Conservation (phyloP, 2,888 invertebrate species). For the Idaea aversata region DNA sequence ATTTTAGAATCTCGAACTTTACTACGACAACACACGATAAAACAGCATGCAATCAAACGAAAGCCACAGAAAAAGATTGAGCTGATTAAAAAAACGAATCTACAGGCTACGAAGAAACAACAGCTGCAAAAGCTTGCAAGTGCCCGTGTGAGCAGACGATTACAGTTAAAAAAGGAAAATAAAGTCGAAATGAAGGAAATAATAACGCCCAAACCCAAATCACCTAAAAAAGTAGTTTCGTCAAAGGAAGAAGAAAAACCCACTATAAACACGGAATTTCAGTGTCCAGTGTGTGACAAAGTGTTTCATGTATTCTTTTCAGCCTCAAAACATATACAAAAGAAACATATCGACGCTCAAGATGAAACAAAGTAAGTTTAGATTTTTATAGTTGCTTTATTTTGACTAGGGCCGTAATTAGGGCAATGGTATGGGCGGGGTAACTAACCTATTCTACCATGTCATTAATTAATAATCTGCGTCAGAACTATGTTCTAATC, state of each 20-base stretch:
- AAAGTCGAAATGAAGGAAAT: conserved; percentile 11
- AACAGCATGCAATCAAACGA: not conserved
- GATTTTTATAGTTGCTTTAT: not conserved
- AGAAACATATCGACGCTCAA: conserved; percentile 43
- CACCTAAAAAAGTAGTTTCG: conserved; percentile 10
- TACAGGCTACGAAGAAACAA: not conserved
- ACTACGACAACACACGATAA: not conserved
- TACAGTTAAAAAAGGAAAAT: not conserved
- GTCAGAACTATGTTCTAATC: no score
- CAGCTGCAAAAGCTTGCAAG: conserved; percentile 7
- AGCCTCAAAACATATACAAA: conserved; percentile 58
- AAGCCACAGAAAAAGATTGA: not conserved
- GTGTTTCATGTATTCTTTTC: conserved; percentile 47
- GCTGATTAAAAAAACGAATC: not conserved
- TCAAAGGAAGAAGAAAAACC: conserved; percentile 6
- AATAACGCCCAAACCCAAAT: conserved; percentile 11
- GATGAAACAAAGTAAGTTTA: conserved; percentile 50
- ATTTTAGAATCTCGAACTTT: not conserved
- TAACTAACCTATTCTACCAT: not conserved
- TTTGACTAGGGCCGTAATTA: conserved; percentile 12
- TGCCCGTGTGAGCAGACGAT: conserved; percentile 2
- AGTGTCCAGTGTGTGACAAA: conserved; percentile 53
- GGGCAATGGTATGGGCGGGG: conserved; percentile 5
- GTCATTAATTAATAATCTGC: not conserved
- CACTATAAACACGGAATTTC: conserved; percentile 41